A percentile compares a stretch with the other conserved stretches of the same genome.
These are phyloP conservation scores for Diglossa cyanea DNA, from an alignment of 2,797 vertebrate genomes.

Conservation along the genomic window DNA sequence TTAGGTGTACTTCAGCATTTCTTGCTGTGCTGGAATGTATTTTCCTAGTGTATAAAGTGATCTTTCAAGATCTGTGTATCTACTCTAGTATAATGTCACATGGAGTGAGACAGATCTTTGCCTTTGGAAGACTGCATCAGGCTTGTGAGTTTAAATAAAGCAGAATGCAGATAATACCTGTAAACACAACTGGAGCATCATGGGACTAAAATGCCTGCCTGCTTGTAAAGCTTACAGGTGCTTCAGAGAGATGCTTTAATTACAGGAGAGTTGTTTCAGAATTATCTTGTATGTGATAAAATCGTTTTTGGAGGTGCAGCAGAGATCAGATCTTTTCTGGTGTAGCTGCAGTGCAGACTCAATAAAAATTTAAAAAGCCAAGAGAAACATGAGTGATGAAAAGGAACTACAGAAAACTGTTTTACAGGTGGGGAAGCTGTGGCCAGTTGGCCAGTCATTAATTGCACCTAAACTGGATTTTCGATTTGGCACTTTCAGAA, in stretches of 20 bases:
- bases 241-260: constrained; percentile 9
- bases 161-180: background rate
- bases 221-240: background rate
- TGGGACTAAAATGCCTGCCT: background rate
- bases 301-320: background rate
- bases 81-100: background rate
- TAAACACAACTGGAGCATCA: background rate
- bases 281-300: background rate
- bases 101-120: background rate
- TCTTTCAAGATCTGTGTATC: background rate
- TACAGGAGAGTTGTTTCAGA: background rate
- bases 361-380: constrained; percentile 22
- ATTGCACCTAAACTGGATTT: background rate
- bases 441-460: background rate
- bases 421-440: background rate
- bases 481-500: background rate
- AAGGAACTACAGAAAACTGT: background rate
- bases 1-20: background rate
- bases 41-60: background rate
- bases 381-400: background rate
- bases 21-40: background rate
- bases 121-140: background rate
- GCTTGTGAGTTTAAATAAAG: background rate
- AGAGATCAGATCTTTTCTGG: background rate
- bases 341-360: background rate